Percentiles rank a stretch among this genome's conserved stretches.
Conservation (phyloP, 2,113 vertebrate genomes). For the Nematolebias whitei region DNA sequence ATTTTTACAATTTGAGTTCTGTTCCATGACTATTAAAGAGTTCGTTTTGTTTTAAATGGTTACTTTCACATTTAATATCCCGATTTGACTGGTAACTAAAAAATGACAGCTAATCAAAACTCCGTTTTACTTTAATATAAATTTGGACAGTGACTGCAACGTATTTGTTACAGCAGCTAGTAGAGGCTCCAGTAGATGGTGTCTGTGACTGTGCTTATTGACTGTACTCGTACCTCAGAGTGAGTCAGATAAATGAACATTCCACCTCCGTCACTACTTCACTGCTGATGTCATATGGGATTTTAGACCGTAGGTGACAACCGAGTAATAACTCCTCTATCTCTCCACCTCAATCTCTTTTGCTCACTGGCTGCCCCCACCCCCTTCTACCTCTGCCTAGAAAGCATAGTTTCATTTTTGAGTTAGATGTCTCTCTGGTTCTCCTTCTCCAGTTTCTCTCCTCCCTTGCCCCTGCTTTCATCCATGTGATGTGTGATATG, state of each 20-base stretch:
- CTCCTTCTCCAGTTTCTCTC: constrained; percentile 61
- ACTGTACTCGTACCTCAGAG: constrained; percentile 63
- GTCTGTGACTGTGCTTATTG: constrained; percentile 73
- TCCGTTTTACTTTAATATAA: background rate
- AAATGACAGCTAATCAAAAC: background rate
- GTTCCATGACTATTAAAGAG: background rate
- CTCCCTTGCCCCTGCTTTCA: constrained; percentile 68
- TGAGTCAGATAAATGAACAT: constrained; percentile 76
- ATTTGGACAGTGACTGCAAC: constrained; percentile 33
- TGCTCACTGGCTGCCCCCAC: constrained; percentile 38
- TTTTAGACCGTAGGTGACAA: constrained; percentile 78
- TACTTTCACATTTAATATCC: background rate
- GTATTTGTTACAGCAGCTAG: constrained; percentile 53
- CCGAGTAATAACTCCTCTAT: constrained; percentile 79
- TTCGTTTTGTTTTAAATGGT: background rate
- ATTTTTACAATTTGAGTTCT: background rate
- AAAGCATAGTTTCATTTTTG: constrained; percentile 65
- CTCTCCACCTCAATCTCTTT: constrained; percentile 58
- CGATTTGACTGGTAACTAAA: background rate
- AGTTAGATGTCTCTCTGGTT: constrained; percentile 71
- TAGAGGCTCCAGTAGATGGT: constrained; percentile 67
- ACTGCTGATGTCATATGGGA: constrained; percentile 77
- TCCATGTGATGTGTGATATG: constrained; percentile 80
- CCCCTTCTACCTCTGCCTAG: constrained; percentile 59
- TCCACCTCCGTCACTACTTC: constrained; percentile 69